A percentile compares a stretch with the other conserved stretches of the same genome.
phyloP scores from a whole-genome alignment of 2,888 invertebrate genomes.

The Chesias legatella region DNA sequence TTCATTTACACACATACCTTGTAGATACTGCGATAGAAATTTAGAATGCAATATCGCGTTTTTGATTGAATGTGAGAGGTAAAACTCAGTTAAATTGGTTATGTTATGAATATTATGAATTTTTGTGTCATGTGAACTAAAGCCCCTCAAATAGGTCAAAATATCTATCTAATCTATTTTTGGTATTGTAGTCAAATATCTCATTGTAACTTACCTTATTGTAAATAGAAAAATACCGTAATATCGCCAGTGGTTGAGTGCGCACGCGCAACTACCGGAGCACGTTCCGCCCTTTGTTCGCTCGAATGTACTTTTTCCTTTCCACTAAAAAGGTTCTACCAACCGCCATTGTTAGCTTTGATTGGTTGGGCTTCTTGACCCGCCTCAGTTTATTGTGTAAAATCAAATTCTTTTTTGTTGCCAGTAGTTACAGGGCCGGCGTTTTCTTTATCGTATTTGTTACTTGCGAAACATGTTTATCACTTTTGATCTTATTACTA shows the following conservation, averaged over 20 bases:
- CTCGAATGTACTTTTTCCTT: constrained; percentile 47
- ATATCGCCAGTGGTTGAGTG: constrained; percentile 31
- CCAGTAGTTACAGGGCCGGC: constrained; percentile 26
- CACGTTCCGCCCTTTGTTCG: constrained; percentile 65
- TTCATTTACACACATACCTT: no score
- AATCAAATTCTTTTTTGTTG: constrained; percentile 39
- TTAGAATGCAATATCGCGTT: no score
- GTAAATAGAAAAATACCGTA: constrained; percentile 31
- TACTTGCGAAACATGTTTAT: constrained; percentile 41
- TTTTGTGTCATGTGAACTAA: no score
- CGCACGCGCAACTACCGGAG: constrained; percentile 47
- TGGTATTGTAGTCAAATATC: neutral
- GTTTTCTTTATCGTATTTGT: constrained; percentile 32
- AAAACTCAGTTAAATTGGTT: no score
- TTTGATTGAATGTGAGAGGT: no score
- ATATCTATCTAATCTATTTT: no score
- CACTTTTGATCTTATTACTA: constrained; percentile 36
- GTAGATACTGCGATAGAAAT: no score
- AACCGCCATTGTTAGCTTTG: constrained; percentile 55
- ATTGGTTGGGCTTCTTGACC: constrained; percentile 48
- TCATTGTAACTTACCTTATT: constrained; percentile 1
- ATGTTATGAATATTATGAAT: no score
- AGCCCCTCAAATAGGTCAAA: no score
- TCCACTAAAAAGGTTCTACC: constrained; percentile 45
- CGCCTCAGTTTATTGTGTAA: constrained; percentile 44